phyloP scores from a whole-genome alignment of 2,888 invertebrate genomes.

The Idaea dimidiata region DNA sequence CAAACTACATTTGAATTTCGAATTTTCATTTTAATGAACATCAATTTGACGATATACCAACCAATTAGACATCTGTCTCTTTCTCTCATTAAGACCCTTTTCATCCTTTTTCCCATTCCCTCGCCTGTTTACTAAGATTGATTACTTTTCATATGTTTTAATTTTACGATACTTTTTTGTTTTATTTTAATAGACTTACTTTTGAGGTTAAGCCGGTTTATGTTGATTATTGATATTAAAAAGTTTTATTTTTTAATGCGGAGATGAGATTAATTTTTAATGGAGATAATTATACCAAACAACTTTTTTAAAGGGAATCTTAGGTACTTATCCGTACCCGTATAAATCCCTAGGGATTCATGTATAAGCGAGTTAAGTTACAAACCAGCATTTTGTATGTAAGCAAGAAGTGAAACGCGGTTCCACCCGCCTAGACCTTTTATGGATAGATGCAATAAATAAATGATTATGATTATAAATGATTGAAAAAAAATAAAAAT shows the following conservation, averaged over 20 bases:
- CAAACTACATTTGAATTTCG: no score
- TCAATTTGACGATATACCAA: not conserved
- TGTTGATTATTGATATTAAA: not conserved
- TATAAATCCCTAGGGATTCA: no score
- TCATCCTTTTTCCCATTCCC: conserved; percentile 2
- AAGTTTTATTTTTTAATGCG: not conserved
- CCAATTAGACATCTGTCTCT: conserved; percentile 16
- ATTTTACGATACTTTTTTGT: conserved; percentile 2
- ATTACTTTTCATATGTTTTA: conserved; percentile 25
- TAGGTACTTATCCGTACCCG: no score
- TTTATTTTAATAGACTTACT: conserved; percentile 2
- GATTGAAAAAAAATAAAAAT: no score
- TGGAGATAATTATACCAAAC: not conserved
- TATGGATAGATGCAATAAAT: no score
- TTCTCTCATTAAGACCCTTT: conserved; percentile 14
- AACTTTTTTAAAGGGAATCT: not conserved
- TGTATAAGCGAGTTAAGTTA: no score
- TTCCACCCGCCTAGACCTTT: no score
- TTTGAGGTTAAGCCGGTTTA: not conserved
- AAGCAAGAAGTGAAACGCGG: no score
- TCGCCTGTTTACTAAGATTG: conserved; percentile 18
- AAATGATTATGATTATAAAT: no score
- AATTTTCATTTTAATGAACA: no score
- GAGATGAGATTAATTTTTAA: not conserved
- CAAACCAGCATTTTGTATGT: no score